Base-by-base conservation (phyloP, 2,797 vertebrate genomes). In the Coracias cyanogaster region DNA sequence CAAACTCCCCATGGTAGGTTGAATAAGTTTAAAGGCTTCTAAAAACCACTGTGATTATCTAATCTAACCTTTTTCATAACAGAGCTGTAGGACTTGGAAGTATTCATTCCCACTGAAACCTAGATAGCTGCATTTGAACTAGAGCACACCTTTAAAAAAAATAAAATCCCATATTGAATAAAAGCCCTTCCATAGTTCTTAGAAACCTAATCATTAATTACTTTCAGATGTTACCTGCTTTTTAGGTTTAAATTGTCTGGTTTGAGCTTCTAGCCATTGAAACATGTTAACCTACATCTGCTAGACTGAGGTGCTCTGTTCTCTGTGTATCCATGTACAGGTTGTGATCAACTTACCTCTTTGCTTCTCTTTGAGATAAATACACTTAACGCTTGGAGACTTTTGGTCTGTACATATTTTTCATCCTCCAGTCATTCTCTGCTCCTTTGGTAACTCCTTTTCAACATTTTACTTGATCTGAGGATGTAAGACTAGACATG, bases 401-500 rank as follows among this genome's bases (percentile, higher is more conserved):
- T 95, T 97, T 93, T 94, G 73, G 86, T 97, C 92, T 94, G 81
- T 62, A 82, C 55, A 22, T 82, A 82, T 96, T 93, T 97, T 96
- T 96, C 73, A 96, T 96, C 90, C 77, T 92, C 86, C 83, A 79
- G 77, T 93, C 83, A 86, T 96, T 95, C 90, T 89, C 62, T 90
- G 73, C 51, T 89, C 81, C 83, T 94, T 96, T 96, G 86, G 92
- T 95, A 92, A 92, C 73, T 94, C 28, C 58, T 96, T 96, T 95
- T 97, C 86, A 96, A 93, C 86, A 55, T 93, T 95, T 93, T 93
- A 86, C 90, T 94, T 95, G 80, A 95, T 96, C 88, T 96, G 51
- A 82, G 83, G 60, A 93, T 94, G 60, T 84, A 92, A 93, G 83
- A 86, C 55, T 35, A 92, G 92, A 93, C 51, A 89, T 79, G 92